Evolutionary conservation across 2,113 vertebrate species (phyloP).

Genomic region (Erinaceus europaeus): DNA sequence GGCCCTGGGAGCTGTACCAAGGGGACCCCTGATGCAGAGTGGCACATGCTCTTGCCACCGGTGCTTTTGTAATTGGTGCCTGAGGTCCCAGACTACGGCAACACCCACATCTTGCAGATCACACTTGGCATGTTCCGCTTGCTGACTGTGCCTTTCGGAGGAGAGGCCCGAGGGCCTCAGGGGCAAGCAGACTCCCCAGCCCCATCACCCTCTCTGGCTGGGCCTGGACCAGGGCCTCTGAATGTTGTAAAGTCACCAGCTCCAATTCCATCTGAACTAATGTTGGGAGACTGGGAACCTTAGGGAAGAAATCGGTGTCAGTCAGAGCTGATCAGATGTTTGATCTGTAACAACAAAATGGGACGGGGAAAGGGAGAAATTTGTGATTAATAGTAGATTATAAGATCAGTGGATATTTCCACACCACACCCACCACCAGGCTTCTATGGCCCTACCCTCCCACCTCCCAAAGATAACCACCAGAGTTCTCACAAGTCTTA

Average conservation of each 20-base stretch:
- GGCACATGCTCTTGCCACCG: slow-evolving; percentile 86
- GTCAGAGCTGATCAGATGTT: slow-evolving; percentile 51
- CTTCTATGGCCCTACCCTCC: too few relatives aligned
- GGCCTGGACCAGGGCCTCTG: slow-evolving; percentile 12
- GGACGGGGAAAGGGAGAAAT: slow-evolving; percentile 5
- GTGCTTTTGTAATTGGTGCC: slow-evolving; percentile 77
- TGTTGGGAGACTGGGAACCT: slow-evolving; percentile 34
- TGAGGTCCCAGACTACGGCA: slow-evolving; percentile 69
- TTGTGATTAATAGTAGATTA: too few relatives aligned
- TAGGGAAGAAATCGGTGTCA: not conserved
- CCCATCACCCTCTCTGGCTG: slow-evolving; percentile 57
- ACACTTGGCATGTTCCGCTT: slow-evolving; percentile 80
- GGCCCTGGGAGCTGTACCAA: slow-evolving; percentile 16
- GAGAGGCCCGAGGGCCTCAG: slow-evolving; percentile 76
- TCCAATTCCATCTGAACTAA: slow-evolving; percentile 59
- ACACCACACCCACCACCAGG: too few relatives aligned
- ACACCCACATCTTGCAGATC: slow-evolving; percentile 71
- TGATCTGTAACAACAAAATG: not conserved
- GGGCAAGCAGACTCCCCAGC: slow-evolving; percentile 46
- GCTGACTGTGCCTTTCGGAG: slow-evolving; percentile 72
- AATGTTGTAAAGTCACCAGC: slow-evolving; percentile 45
- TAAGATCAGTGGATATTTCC: too few relatives aligned
- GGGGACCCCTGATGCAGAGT: slow-evolving; percentile 73
- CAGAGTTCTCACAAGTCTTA: too few relatives aligned
- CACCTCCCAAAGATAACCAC: too few relatives aligned